Base-by-base conservation (phyloP, 2,888 invertebrate genomes). In the Tuberolachnus salignus region DNA sequence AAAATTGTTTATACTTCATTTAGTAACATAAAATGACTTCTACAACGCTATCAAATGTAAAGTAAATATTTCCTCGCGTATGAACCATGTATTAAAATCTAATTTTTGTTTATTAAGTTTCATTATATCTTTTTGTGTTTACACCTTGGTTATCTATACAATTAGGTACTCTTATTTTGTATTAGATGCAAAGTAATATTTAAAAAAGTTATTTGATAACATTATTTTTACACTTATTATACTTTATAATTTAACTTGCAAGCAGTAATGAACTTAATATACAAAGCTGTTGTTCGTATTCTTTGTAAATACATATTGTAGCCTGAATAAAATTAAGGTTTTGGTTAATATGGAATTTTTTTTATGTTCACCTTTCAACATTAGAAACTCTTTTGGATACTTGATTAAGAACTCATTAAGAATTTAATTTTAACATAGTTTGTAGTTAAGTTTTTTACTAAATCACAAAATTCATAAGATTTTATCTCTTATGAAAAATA, bases 241-340 rank as follows among this genome's bases (percentile, higher is more conserved):
- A 34, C 11, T 73, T 57, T 16, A 57, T 70, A 67, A 9, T 57
- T 49, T 10, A 23, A 73, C 42, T 53, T 51, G 13, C 73, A 73
- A 46, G 53, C 21, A n/a, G 23, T 64, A 53, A 53, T 64, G 61
- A 26, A n/a, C n/a, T n/a, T n/a, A n/a, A 44, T 72, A 61, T 46
- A 61, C 9, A 19, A 69, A 59, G 42, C 16, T 11, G 42, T 51
- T 63, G 72, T 73, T 73, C 14, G 26, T 72, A 51, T 73, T 73
- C n/a, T 72, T 61, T 72, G 61, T 72, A 72, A 34, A 72, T 72
- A 72, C 4, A 51, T 61, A 61, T 53, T 44, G 42, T 73, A 42
- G 51, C 73, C 63, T 73, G 63, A 73, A 73, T 73, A 73, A 73
- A 72, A 44, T 64, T 73, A 64, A 73, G 63, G 73, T 73, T 73